Conservation (phyloP, 2,888 invertebrate genomes). For the Meteorus colon region DNA sequence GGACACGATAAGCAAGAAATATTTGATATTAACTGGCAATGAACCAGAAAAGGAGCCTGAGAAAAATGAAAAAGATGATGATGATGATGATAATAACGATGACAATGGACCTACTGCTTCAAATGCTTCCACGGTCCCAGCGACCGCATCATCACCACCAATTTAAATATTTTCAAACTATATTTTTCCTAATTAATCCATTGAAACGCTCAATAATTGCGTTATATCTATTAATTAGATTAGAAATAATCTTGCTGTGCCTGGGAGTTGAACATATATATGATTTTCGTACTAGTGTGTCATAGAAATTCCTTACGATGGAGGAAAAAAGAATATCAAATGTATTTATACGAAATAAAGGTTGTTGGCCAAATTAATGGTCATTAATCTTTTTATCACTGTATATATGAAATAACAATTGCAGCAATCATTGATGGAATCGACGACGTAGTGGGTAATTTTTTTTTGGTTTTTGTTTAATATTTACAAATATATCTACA, state of each 20-base stretch:
- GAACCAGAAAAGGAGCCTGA: slow-evolving; percentile 75
- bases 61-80: slow-evolving; percentile 65
- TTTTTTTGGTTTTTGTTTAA: slow-evolving; percentile 27
- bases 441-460: slow-evolving; percentile 20
- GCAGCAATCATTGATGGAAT: slow-evolving; percentile 29
- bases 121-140: slow-evolving; percentile 63
- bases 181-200: background rate
- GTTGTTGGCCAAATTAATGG: slow-evolving; percentile 34
- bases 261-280: background rate
- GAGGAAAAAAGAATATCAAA: slow-evolving; percentile 21
- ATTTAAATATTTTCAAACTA: slow-evolving; percentile 51
- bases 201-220: slow-evolving; percentile 12
- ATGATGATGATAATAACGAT: slow-evolving; percentile 63
- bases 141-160: slow-evolving; percentile 62
- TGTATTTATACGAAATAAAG: slow-evolving; percentile 51
- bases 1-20: slow-evolving; percentile 94
- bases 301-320: background rate
- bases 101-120: slow-evolving; percentile 61
- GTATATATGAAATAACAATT: slow-evolving; percentile 40
- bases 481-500: background rate
- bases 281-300: slow-evolving; percentile 12
- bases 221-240: slow-evolving; percentile 10
- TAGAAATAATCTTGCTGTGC: background rate
- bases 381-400: slow-evolving; percentile 32
- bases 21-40: slow-evolving; percentile 82